Evolutionary conservation across 1,140 invertebrate species (phyloP), one percentile per base, ranked within the genome.

Genomic region (Globodera rostochiensis): DNA sequence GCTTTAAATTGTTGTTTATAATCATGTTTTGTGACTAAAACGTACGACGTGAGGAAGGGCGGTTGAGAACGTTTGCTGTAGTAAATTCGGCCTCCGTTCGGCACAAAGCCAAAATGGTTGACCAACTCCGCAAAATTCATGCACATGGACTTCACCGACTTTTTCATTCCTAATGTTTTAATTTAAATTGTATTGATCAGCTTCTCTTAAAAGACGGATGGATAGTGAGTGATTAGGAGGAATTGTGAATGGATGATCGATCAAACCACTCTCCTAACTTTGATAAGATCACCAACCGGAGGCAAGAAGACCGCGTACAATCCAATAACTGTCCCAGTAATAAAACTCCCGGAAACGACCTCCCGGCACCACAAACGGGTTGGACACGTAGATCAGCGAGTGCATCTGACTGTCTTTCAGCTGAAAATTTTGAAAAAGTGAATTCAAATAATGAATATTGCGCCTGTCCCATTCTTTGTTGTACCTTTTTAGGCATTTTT

Each of bases 311-410:
- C 95, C 95, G 81, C 94, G 93, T 66, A 97, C 92, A 49, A 96
- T 95, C 95, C 95, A 97, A 89, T 95, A 97, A 0, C 95, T 95
- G 87, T 97, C 95, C 95, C 85, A 97, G 90, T 97, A 97, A 90
- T 96, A 97, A 87, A 96, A 82, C 77, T 88, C 87, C 70, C 91
- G 89, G 90, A 97, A 98, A 74, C 96, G 91, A 9, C 95, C 95
- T 50, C 96, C 96, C 36, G 96, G 96, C 0, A 97, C 94, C 82
- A 97, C 95, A 36, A 96, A 94, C 0, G 95, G 94, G 90, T 97
- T 93, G 53, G 53, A 15, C 53, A 53, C 53, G 53, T 15, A 53
- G 53, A 53, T 53, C 53, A 53, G 53, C 15, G 53, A 53, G 53
- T 53, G 53, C 9, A 11, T 53, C 15, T 53, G 53, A 9, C 15